Percentiles rank a stretch among this genome's conserved stretches.
phyloP scores from a whole-genome alignment of 2,113 vertebrate species.

The Muscicapa adusta region DNA sequence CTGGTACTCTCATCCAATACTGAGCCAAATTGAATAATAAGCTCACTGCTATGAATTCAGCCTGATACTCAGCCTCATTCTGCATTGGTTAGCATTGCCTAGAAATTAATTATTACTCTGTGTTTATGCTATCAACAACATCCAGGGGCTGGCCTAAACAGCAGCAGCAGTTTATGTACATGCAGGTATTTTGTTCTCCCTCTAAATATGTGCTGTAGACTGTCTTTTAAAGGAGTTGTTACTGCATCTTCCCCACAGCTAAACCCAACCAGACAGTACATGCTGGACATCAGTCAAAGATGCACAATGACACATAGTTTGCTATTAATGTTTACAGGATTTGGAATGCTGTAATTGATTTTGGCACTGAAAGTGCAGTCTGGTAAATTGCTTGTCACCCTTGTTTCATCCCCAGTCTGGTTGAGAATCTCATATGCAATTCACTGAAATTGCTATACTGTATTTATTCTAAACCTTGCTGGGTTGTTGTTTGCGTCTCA shows the following conservation, averaged over 20 bases:
- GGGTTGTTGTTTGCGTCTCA: neutral
- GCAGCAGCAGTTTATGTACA: neutral
- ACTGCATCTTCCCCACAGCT: neutral
- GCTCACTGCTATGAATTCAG: neutral
- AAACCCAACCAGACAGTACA: neutral
- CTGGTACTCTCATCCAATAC: neutral
- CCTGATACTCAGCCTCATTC: neutral
- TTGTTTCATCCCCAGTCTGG: neutral
- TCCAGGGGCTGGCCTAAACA: neutral
- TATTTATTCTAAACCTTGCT: constrained; percentile 18
- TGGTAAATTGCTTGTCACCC: constrained; percentile 46
- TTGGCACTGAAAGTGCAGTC: constrained; percentile 19
- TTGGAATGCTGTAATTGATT: constrained; percentile 22
- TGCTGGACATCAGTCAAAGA: constrained; percentile 40
- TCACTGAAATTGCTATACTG: constrained; percentile 33
- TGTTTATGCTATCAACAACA: neutral
- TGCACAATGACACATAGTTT: neutral
- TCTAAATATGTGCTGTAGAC: neutral
- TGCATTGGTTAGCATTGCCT: neutral
- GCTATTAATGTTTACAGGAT: constrained; percentile 19
- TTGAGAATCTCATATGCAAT: constrained; percentile 4
- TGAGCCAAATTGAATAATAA: constrained; percentile 22
- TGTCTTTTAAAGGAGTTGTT: neutral
- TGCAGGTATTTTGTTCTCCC: neutral
- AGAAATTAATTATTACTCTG: constrained; percentile 18